These are phyloP conservation scores for Brachypteracias leptosomus DNA, from an alignment of 2,113 vertebrate genomes.

Conservation along the genomic window DNA sequence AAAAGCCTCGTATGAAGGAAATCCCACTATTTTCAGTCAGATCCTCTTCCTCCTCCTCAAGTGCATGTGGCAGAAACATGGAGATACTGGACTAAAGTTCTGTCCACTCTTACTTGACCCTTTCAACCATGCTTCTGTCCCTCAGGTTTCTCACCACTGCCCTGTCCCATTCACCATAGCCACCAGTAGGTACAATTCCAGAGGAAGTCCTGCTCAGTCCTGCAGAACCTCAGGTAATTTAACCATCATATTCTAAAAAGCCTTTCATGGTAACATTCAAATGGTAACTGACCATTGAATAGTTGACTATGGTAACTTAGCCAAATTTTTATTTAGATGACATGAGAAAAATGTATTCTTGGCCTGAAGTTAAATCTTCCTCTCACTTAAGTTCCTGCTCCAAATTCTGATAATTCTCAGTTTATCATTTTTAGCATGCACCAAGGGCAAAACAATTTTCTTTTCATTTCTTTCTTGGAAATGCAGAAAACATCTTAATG, in stretches of 20 bases:
- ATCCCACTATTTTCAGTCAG: neutral
- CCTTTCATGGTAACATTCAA: neutral
- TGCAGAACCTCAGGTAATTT: neutral
- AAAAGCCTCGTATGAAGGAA: neutral
- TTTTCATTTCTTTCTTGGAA: neutral
- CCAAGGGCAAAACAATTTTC: neutral
- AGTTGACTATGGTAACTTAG: rapidly evolving
- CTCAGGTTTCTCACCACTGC: neutral
- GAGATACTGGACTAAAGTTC: neutral
- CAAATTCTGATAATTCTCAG: neutral
- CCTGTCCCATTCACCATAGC: neutral
- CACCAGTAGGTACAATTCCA: neutral
- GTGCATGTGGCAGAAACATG: neutral
- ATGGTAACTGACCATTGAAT: neutral
- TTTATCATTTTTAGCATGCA: neutral
- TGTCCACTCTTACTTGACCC: neutral
- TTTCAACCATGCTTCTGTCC: neutral
- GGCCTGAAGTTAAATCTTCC: neutral
- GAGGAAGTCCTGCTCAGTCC: neutral
- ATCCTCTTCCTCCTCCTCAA: neutral
- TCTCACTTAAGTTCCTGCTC: neutral
- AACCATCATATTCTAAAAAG: neutral
- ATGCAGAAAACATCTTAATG: neutral
- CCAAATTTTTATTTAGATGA: neutral
- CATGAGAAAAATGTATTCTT: neutral